These are phyloP conservation scores for Drosophila kambysellisi DNA, from an alignment of 2,888 invertebrate species.

Conservation along the genomic window DNA sequence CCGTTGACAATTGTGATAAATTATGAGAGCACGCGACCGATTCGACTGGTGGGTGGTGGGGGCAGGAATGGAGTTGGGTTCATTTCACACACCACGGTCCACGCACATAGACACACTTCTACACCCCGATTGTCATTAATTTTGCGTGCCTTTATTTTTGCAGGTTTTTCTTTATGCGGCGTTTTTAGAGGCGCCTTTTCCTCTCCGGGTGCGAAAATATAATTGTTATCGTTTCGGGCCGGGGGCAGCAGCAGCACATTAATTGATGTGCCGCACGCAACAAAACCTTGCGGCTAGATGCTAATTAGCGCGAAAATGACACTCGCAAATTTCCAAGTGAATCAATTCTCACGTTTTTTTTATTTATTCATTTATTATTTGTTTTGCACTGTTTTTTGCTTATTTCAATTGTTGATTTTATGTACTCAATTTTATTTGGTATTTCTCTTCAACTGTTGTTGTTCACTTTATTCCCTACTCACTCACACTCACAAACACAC, in stretches of 20 bases:
- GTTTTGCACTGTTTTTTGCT: constrained; percentile 8
- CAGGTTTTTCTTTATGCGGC: constrained; percentile 20
- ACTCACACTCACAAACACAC: constrained; percentile 11
- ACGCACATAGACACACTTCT: constrained; percentile 26
- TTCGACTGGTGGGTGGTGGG: constrained; percentile 12
- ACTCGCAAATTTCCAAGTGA: constrained; percentile 54
- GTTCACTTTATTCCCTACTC: constrained; percentile 56
- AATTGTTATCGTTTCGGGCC: constrained; percentile 15
- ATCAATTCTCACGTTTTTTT: constrained; percentile 21
- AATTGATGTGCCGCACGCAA: constrained; percentile 73
- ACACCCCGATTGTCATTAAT: constrained; percentile 9
- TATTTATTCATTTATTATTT: neutral
- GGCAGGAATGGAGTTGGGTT: neutral
- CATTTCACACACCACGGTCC: constrained; percentile 12
- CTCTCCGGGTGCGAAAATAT: constrained; percentile 59
- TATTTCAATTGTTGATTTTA: constrained; percentile 10
- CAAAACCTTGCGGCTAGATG: constrained; percentile 10
- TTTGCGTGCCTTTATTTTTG: constrained; percentile 5
- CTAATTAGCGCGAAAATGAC: constrained; percentile 70
- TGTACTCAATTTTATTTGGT: constrained; percentile 8
- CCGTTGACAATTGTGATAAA: constrained; percentile 77
- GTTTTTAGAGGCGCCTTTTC: constrained; percentile 17
- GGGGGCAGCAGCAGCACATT: constrained; percentile 46
- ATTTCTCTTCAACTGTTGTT: constrained; percentile 35
- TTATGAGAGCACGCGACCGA: constrained; percentile 70